These are phyloP conservation scores for Dryadula phaetusa DNA, from an alignment of 2,888 invertebrate species.

Conservation along the genomic window DNA sequence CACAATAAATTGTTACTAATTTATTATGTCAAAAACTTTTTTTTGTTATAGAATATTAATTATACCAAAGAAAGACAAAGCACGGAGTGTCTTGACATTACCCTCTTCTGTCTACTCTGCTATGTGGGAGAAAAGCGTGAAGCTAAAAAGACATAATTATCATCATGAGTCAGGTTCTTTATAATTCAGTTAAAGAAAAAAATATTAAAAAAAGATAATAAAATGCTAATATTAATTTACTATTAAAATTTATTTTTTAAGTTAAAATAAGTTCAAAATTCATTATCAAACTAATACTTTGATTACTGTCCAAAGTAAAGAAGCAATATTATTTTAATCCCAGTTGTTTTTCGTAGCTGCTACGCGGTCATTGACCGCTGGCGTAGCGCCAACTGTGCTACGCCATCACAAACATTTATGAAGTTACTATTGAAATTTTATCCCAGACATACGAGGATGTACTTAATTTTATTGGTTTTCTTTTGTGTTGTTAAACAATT, in stretches of 20 bases:
- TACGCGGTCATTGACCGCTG: constrained; percentile 56
- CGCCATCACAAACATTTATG: constrained; percentile 41
- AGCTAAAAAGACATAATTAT: too few relatives aligned
- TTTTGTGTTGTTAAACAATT: neutral
- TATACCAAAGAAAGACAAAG: too few relatives aligned
- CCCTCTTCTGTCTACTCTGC: too few relatives aligned
- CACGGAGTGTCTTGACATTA: too few relatives aligned
- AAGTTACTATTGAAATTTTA: constrained; percentile 29
- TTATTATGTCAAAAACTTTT: too few relatives aligned
- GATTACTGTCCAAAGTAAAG: constrained; percentile 5
- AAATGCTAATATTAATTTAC: neutral
- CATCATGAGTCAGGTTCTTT: too few relatives aligned
- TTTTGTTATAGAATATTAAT: too few relatives aligned
- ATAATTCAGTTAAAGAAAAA: too few relatives aligned
- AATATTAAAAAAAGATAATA: too few relatives aligned
- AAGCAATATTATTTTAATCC: constrained; percentile 15
- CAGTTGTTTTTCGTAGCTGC: constrained; percentile 36
- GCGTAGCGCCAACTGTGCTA: constrained; percentile 65
- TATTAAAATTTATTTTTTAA: neutral
- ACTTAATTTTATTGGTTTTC: neutral
- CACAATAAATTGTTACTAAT: too few relatives aligned
- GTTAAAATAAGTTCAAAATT: neutral
- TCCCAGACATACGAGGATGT: neutral
- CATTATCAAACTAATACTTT: neutral
- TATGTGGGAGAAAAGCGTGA: too few relatives aligned